Evolutionary conservation across 2,888 invertebrate genomes (phyloP).

Genomic region (Piscicola geometra): DNA sequence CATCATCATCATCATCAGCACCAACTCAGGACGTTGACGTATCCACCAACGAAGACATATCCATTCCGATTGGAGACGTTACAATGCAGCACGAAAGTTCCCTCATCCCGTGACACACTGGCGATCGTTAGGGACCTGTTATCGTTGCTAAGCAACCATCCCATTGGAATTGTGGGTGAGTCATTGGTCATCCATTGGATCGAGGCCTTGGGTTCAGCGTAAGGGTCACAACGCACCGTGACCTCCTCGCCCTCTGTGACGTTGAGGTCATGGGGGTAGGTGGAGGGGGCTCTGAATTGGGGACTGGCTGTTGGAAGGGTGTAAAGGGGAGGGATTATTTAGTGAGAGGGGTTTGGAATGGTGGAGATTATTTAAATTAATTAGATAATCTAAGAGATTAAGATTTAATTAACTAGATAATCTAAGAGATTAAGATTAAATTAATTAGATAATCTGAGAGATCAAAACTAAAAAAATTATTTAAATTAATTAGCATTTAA

Average conservation of each 20-base stretch:
- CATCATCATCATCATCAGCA: not conserved
- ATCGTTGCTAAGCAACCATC: conserved; percentile 23
- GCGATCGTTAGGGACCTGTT: conserved; percentile 29
- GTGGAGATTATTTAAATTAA: not conserved
- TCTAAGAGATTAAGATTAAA: no score
- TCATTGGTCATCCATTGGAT: conserved; percentile 32
- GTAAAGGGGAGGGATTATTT: not conserved
- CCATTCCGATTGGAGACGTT: conserved; percentile 41
- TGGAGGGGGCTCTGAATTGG: not conserved
- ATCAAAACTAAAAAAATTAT: not conserved
- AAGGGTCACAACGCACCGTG: conserved; percentile 27
- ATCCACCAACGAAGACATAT: conserved; percentile 37
- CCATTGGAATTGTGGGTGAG: not conserved
- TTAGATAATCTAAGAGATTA: no score
- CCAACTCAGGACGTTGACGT: conserved; percentile 42
- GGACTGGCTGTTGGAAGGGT: conserved; percentile 10
- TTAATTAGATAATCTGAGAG: no score
- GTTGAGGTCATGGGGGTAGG: conserved; percentile 36
- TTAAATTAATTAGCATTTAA: not conserved
- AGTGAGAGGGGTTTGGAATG: not conserved
- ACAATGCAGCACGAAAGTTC: conserved; percentile 42
- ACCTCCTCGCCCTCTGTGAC: conserved; percentile 38
- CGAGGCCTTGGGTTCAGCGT: conserved; percentile 35
- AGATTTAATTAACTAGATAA: no score
- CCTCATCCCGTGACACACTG: conserved; percentile 37